A percentile compares a stretch with the other conserved stretches of the same genome.
These are phyloP conservation scores for Ctenopoma multispine DNA, from an alignment of 2,797 vertebrate species.

Conservation along the genomic window DNA sequence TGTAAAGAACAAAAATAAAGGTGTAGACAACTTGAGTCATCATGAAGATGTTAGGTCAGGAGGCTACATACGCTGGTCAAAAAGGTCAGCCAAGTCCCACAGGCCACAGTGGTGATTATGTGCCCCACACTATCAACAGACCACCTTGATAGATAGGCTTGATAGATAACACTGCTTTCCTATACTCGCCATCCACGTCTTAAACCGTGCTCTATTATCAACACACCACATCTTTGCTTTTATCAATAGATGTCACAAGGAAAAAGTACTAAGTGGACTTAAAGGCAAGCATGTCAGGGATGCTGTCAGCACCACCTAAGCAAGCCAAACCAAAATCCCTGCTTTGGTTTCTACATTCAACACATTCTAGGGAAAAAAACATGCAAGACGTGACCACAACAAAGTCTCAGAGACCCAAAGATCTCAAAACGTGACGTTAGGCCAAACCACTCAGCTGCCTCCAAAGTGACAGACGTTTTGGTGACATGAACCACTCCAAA, in stretches of 20 bases:
- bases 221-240: constrained; percentile 1
- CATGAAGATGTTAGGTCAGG: constrained; percentile 50
- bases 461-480: constrained; percentile 5
- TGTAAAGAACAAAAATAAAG: background rate
- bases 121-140: constrained; percentile 32
- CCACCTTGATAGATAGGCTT: constrained; percentile 11
- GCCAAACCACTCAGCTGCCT: constrained; percentile 17
- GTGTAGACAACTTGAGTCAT: constrained; percentile 30
- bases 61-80: constrained; percentile 58
- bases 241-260: constrained; percentile 1
- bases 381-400: background rate
- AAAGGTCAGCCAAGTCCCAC: constrained; percentile 58
- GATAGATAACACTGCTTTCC: constrained; percentile 8
- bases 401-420: background rate
- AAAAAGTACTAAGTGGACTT: background rate
- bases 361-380: background rate
- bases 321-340: background rate
- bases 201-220: background rate
- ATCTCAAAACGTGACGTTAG: constrained; percentile 3
- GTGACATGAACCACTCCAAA: constrained; percentile 18
- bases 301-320: background rate
- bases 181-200: constrained; percentile 16
- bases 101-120: constrained; percentile 31
- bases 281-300: background rate
- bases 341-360: background rate